phyloP scores from a whole-genome alignment of 1,140 invertebrate genomes.

The Saccostrea cuccullata region DNA sequence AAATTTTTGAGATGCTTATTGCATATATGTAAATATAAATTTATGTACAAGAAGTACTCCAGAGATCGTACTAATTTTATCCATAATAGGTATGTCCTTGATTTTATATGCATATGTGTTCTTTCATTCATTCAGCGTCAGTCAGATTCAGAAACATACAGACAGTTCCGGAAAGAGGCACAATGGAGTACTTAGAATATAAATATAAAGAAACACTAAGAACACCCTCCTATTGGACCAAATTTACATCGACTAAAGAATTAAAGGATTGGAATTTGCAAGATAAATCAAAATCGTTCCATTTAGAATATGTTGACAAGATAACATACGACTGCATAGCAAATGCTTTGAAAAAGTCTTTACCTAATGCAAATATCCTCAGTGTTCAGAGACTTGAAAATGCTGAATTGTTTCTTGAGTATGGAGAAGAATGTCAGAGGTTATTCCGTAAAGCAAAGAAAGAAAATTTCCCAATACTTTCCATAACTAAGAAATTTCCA shows the following conservation, averaged over 20 bases:
- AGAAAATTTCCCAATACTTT: constrained; percentile 24
- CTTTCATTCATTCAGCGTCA: neutral
- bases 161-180: constrained; percentile 29
- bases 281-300: too few relatives aligned
- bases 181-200: constrained; percentile 24
- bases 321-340: constrained; percentile 17
- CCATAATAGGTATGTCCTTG: too few relatives aligned
- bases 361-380: constrained; percentile 38
- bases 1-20: too few relatives aligned
- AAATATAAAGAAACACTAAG: constrained; percentile 35
- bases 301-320: constrained; percentile 6
- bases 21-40: too few relatives aligned
- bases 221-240: constrained; percentile 50
- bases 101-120: too few relatives aligned
- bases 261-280: constrained; percentile 48
- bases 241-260: constrained; percentile 21
- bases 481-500: neutral
- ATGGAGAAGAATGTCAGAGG: constrained; percentile 52
- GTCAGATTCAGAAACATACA: neutral
- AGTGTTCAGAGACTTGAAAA: constrained; percentile 61
- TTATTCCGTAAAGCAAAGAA: constrained; percentile 56
- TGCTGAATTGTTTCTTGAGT: constrained; percentile 54
- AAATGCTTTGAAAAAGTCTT: neutral
- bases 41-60: too few relatives aligned
- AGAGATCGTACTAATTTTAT: too few relatives aligned